Evolutionary conservation across 2,888 invertebrate species (phyloP), one percentile per base, ranked within the genome.

Genomic region (Aleiodes testaceus): DNA sequence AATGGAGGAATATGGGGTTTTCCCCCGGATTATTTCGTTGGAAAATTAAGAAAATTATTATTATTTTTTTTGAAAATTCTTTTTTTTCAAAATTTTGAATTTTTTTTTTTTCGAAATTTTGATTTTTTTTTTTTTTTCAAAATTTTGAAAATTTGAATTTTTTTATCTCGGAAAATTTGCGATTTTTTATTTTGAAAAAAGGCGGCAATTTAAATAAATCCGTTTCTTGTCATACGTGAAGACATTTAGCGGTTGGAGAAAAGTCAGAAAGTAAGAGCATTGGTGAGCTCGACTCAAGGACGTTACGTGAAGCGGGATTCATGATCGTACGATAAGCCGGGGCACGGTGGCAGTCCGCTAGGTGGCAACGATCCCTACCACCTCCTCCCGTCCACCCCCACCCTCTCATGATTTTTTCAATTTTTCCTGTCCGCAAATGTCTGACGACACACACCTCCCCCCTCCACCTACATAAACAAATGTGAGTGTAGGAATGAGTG

Each of bases 281-380:
- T 81, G 63, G 61, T 20, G 44, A 30, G 44, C 78, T 77, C 75
- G 81, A 80, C 78, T 81, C 84, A 84, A 84, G 84, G 84, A 82
- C 84, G 82, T 76, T 74, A 45, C 70, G 72, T 73, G 66, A 72
- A 76, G 80, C 79, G 79, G 76, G 81, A 82, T 82, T 81, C 82
- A 84, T 83, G 84, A 84, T 81, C 82, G 80, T 78, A 74, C 79
- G 81, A 78, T 79, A 81, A 81, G 81, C 80, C 74, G 79, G 73
- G 76, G 74, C 66, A 83, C 79, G 79, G 79, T 76, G 81, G 53
- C 53, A 81, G 81, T 79, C 79, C 78, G 77, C 77, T 78, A 75
- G 76, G 78, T 79, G 77, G 75, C 80, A 78, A 80, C 78, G 79
- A 79, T 79, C 78, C 77, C 73, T 72, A 66, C 65, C 53, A n/a